Percentiles rank a stretch among this genome's conserved stretches.
Evolutionary conservation across 1,140 invertebrate species (phyloP).

Genomic region (Campoletis sonorensis): DNA sequence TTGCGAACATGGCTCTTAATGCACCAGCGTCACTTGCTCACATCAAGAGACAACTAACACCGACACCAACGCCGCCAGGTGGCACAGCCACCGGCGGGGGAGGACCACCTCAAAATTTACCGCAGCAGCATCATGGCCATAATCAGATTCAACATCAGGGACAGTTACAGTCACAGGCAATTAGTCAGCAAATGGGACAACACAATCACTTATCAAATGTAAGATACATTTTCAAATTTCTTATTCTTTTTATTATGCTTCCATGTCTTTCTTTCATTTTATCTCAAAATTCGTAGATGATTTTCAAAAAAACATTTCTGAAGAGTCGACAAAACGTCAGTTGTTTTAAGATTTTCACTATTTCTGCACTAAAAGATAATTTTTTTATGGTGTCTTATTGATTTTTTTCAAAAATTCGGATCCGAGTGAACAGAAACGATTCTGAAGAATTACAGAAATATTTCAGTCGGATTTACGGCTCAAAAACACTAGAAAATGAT

Average conservation of each 20-base stretch:
- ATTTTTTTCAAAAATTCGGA: too few species aligned
- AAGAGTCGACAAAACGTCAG: neutral
- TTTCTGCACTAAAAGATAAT: neutral
- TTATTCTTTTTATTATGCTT: neutral
- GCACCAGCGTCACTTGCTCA: conserved; percentile 88
- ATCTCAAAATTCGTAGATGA: too few species aligned
- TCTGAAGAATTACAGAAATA: too few species aligned
- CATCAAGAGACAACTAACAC: conserved; percentile 89
- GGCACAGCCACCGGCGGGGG: conserved; percentile 61
- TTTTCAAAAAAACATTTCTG: too few species aligned
- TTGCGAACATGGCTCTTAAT: conserved; percentile 94
- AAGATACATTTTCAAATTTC: conserved; percentile 57
- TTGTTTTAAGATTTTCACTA: neutral
- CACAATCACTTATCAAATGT: conserved; percentile 74
- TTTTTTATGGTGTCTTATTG: too few species aligned
- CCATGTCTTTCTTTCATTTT: too few species aligned
- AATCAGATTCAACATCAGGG: conserved; percentile 42
- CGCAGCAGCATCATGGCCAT: conserved; percentile 64
- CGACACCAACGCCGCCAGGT: conserved; percentile 71
- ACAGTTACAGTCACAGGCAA: conserved; percentile 60
- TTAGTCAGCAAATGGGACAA: conserved; percentile 69
- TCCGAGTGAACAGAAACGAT: too few species aligned
- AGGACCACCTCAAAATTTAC: conserved; percentile 70
- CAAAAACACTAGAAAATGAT: too few species aligned
- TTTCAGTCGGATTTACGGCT: too few species aligned